Conservation (phyloP, 2,797 vertebrate genomes). For the Sebastes steindachneri region DNA sequence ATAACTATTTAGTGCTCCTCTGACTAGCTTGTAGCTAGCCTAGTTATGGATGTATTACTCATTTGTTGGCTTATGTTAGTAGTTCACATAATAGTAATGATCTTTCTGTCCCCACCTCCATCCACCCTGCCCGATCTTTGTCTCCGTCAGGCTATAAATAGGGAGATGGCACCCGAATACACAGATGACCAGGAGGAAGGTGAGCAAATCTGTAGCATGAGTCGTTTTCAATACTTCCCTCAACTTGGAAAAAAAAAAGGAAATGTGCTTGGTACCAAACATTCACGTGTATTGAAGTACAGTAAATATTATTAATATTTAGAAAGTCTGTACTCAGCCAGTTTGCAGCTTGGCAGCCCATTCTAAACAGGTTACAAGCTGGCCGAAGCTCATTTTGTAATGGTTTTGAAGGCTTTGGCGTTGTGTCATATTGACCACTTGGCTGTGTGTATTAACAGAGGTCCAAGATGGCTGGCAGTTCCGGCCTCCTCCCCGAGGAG, state of each 20-base stretch:
- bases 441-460: constrained; percentile 68
- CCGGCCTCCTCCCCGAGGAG: constrained; percentile 95
- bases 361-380: neutral
- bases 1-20: constrained; percentile 4
- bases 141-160: constrained; percentile 86
- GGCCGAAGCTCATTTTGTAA: neutral
- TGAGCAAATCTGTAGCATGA: constrained; percentile 72
- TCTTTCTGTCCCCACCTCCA: neutral
- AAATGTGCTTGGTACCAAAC: neutral
- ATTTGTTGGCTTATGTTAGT: neutral
- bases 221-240: neutral
- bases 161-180: constrained; percentile 88
- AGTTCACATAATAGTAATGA: constrained; percentile 12
- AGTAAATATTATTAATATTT: neutral
- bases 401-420: constrained; percentile 2
- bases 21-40: neutral
- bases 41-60: constrained; percentile 26
- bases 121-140: neutral
- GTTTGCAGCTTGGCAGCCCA: neutral
- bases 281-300: neutral
- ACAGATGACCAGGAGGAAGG: constrained; percentile 93
- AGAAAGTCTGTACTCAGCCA: neutral
- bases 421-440: constrained; percentile 30
- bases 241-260: neutral
- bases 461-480: constrained; percentile 96